Conservation (phyloP, 2,888 invertebrate genomes). For the Xanthia icteritia region DNA sequence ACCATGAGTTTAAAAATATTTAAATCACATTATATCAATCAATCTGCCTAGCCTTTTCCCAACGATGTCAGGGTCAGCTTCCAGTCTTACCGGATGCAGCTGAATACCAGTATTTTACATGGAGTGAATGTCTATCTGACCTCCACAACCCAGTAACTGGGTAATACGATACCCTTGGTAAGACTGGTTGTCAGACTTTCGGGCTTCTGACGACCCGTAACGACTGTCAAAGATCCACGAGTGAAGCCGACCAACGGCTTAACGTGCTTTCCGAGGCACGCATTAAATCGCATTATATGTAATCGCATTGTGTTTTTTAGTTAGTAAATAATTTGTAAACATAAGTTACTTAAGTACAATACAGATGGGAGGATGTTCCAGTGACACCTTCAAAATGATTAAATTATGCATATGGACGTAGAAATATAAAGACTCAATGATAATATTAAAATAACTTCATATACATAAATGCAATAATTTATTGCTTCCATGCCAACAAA, state of each 20-base stretch:
- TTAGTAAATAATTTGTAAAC: not conserved
- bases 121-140: not conserved
- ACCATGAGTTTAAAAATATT: no score
- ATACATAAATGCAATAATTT: conserved; percentile 1
- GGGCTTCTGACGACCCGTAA: no score
- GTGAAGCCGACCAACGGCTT: no score
- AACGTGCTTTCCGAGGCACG: no score
- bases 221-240: no score
- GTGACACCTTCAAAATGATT: not conserved
- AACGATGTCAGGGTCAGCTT: not conserved
- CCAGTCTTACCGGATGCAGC: not conserved
- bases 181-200: no score
- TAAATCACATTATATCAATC: no score
- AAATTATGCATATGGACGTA: not conserved
- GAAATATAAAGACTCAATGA: not conserved
- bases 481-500: not conserved
- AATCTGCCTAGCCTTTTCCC: no score
- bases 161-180: no score
- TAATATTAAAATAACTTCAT: not conserved
- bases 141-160: no score
- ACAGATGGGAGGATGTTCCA: not conserved
- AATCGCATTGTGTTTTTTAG: no score
- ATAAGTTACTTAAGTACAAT: not conserved
- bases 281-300: no score
- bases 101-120: not conserved